Percentiles rank a stretch among this genome's conserved stretches.
Evolutionary conservation across 2,888 invertebrate species (phyloP).

Genomic region (Empis stercorea): DNA sequence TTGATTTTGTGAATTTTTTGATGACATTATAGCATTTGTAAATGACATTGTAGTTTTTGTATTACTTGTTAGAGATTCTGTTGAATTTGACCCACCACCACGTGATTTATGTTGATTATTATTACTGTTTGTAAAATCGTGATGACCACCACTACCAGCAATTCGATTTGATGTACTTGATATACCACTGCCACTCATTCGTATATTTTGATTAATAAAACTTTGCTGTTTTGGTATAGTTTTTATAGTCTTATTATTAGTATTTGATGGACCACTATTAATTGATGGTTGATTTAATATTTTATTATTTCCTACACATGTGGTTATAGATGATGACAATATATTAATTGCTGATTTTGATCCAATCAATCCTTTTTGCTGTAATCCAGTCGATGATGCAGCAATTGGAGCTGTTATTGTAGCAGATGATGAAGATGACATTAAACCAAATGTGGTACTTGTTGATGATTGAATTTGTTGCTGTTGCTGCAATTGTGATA

Average conservation of each 20-base stretch:
- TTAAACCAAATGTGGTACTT: slow-evolving; percentile 10
- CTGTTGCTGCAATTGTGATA: slow-evolving; percentile 13
- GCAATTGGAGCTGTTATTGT: background rate
- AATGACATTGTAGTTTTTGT: slow-evolving; percentile 46
- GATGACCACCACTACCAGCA: background rate
- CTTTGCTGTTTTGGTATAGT: too few species aligned
- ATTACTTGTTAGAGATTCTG: slow-evolving; percentile 15
- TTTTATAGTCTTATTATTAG: too few species aligned
- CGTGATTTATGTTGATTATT: slow-evolving; percentile 10
- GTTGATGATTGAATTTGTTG: slow-evolving; percentile 4
- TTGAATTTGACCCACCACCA: slow-evolving; percentile 9
- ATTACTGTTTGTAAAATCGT: too few species aligned
- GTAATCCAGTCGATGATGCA: slow-evolving; percentile 6
- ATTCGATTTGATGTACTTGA: background rate
- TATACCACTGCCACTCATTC: background rate
- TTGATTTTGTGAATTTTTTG: slow-evolving; percentile 27
- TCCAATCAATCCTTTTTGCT: background rate
- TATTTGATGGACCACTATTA: too few species aligned
- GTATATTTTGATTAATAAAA: too few species aligned
- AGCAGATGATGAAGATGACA: slow-evolving; percentile 7
- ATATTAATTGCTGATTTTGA: slow-evolving; percentile 23
- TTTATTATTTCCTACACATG: background rate
- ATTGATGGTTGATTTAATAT: too few species aligned
- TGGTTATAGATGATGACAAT: slow-evolving; percentile 12
- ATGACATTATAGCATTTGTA: slow-evolving; percentile 43